These are phyloP conservation scores for Pavo muticus DNA, from an alignment of 2,113 vertebrate genomes.

Conservation along the genomic window DNA sequence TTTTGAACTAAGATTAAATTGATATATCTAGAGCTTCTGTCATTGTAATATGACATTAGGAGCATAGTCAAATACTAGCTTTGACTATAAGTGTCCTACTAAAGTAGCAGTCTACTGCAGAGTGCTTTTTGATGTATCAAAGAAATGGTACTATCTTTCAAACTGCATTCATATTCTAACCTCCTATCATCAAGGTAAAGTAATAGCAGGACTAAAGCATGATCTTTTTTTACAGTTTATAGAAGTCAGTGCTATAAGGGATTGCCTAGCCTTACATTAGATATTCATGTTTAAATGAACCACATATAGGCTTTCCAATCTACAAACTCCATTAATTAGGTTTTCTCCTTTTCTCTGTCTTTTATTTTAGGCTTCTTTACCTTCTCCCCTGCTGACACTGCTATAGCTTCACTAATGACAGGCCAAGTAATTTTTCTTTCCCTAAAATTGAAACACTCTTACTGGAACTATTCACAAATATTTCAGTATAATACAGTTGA, in stretches of 20 bases:
- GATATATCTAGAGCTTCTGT: slow-evolving; percentile 52
- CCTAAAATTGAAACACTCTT: not conserved
- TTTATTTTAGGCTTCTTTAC: slow-evolving; percentile 37
- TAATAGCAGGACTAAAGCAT: slow-evolving; percentile 38
- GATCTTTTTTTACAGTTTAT: slow-evolving; percentile 34
- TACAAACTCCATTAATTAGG: slow-evolving; percentile 67
- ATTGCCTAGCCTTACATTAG: not conserved
- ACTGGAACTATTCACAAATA: not conserved
- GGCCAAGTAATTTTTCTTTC: not conserved
- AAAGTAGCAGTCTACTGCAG: slow-evolving; percentile 48
- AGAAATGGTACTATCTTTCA: slow-evolving; percentile 66
- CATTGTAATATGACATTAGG: slow-evolving; percentile 63
- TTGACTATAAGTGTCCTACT: slow-evolving; percentile 60
- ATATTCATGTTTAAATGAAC: slow-evolving; percentile 38
- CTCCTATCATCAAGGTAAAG: slow-evolving; percentile 54
- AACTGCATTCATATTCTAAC: slow-evolving; percentile 44
- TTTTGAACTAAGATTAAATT: slow-evolving; percentile 65
- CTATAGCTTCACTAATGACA: slow-evolving; percentile 37
- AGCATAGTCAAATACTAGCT: slow-evolving; percentile 54
- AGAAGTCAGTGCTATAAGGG: slow-evolving; percentile 18
- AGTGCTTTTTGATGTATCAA: slow-evolving; percentile 70
- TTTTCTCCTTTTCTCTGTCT: slow-evolving; percentile 39
- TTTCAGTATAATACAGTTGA: not conserved
- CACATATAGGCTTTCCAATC: slow-evolving; percentile 9
- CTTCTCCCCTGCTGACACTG: slow-evolving; percentile 24